Evolutionary conservation across 2,797 vertebrate species (phyloP), one percentile per base, ranked within the genome.

Genomic region (Bradypodion ventrale): DNA sequence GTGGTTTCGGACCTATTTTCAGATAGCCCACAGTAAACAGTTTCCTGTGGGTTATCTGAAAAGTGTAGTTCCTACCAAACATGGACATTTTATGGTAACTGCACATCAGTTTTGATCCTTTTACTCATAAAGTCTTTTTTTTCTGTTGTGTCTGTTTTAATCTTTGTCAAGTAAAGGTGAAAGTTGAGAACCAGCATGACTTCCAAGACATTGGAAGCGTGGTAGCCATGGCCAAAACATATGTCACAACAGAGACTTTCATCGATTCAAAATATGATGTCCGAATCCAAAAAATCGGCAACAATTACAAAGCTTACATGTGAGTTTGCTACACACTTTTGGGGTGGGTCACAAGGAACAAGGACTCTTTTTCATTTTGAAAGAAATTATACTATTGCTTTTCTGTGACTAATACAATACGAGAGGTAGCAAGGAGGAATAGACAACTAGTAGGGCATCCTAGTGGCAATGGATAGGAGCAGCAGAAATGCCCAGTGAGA

Each of bases 291-390:
- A 99, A 99, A 95, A 99, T 99, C 0, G 98, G 98, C 83, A 97
- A 69, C 96, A 99, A 99, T 96, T 99, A 99, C 96, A 99, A 99
- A 95, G 98, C 98, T 6, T 99, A 99, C 96, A 99, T 99, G 98
- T 99, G 95, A 98, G 98, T 96, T 83, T 0, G 0, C 32, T 59
- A 42, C 4, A n/a, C 52, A 72, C 60, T 81, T 1, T 56, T n/a
- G 27, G 29, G 9, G 3, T 0, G 7, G 69, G 66, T 42, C 0
- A 16, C 89, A 83, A 68, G 0, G 60, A 79, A 37, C n/a, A 75
- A 63, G 1, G 52, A 19, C 44, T 65, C 56, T 81, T 12, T 35
- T 56, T 16, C 8, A 27, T 27, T 44, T 5, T 42, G 40, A 37
- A 89, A 37, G 44, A 16, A 23, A 15, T 25, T 40, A 77, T 19